These are phyloP conservation scores for Ceratoteleas bidentatus DNA, from an alignment of 1,140 invertebrate species.

Conservation along the genomic window DNA sequence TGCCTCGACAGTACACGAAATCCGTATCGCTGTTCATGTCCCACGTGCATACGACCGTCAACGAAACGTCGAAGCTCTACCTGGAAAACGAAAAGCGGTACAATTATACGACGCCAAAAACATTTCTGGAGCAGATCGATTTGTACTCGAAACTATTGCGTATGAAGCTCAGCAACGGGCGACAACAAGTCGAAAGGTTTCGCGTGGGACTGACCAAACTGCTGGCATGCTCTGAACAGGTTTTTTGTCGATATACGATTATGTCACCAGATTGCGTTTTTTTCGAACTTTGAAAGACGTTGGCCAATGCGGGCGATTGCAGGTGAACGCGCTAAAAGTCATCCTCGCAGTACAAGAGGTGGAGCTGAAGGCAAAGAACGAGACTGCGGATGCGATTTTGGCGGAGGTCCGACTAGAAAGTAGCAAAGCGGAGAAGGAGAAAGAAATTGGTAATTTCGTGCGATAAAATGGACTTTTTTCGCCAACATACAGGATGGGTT, in stretches of 20 bases:
- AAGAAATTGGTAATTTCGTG: slow-evolving; percentile 85
- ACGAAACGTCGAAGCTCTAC: slow-evolving; percentile 91
- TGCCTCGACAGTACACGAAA: slow-evolving; percentile 65
- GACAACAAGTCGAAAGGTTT: slow-evolving; percentile 89
- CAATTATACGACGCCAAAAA: slow-evolving; percentile 98
- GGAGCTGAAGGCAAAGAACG: slow-evolving; percentile 93
- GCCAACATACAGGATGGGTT: too few relatives aligned
- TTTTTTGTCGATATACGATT: slow-evolving; percentile 67
- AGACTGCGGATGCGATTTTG: slow-evolving; percentile 94
- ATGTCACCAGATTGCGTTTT: not conserved
- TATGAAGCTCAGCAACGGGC: slow-evolving; percentile 89
- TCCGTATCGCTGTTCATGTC: slow-evolving; percentile 94
- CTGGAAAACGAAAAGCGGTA: slow-evolving; percentile 93
- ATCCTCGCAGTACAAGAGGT: slow-evolving; percentile 94
- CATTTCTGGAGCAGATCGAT: slow-evolving; percentile 96
- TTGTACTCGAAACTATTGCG: slow-evolving; percentile 92
- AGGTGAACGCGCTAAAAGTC: slow-evolving; percentile 87
- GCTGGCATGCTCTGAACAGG: slow-evolving; percentile 90
- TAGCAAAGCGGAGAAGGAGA: slow-evolving; percentile 93
- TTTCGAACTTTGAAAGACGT: not conserved
- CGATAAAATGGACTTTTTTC: too few relatives aligned
- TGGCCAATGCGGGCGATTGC: slow-evolving; percentile 24
- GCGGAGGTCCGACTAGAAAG: slow-evolving; percentile 94
- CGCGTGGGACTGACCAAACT: slow-evolving; percentile 95
- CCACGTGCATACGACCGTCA: slow-evolving; percentile 93